These are phyloP conservation scores for Sphenodon punctatus DNA, from an alignment of 2,797 vertebrate species.

Conservation along the genomic window DNA sequence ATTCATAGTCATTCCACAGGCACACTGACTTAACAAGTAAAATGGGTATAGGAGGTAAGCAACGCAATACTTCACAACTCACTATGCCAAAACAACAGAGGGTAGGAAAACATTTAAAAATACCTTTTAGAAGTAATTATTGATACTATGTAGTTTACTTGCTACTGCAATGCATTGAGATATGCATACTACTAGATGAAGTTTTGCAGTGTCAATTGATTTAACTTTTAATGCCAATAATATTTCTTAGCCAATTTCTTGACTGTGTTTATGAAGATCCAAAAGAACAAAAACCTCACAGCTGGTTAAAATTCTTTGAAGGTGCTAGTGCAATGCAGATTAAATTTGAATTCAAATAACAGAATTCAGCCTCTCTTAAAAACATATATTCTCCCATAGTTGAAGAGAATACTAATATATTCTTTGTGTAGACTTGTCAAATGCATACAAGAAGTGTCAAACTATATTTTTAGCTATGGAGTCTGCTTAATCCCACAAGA, in stretches of 20 bases:
- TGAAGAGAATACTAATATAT: conserved; percentile 81
- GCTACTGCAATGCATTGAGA: background rate
- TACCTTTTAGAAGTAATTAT: background rate
- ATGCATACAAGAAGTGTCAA: conserved; percentile 75
- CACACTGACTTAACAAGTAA: no score
- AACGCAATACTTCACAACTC: background rate
- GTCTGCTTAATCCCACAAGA: conserved; percentile 79
- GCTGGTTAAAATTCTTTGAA: conserved; percentile 57
- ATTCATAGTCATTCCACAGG: no score
- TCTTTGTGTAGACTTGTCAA: conserved; percentile 78
- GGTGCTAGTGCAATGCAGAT: conserved; percentile 53
- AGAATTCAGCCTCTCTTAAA: conserved; percentile 64
- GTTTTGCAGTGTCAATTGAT: conserved; percentile 51
- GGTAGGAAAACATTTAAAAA: background rate
- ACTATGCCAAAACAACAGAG: background rate
- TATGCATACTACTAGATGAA: conserved; percentile 21
- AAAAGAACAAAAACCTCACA: conserved; percentile 47
- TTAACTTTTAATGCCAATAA: conserved; percentile 27
- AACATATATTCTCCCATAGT: conserved; percentile 54
- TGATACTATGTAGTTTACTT: background rate
- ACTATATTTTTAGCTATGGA: conserved; percentile 75
- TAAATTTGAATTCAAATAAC: conserved; percentile 65
- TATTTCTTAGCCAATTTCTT: conserved; percentile 40
- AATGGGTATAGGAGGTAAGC: no score
- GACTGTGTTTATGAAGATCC: conserved; percentile 17